These are phyloP conservation scores for Rhyacophila evoluta DNA, from an alignment of 2,888 invertebrate genomes.

Conservation along the genomic window DNA sequence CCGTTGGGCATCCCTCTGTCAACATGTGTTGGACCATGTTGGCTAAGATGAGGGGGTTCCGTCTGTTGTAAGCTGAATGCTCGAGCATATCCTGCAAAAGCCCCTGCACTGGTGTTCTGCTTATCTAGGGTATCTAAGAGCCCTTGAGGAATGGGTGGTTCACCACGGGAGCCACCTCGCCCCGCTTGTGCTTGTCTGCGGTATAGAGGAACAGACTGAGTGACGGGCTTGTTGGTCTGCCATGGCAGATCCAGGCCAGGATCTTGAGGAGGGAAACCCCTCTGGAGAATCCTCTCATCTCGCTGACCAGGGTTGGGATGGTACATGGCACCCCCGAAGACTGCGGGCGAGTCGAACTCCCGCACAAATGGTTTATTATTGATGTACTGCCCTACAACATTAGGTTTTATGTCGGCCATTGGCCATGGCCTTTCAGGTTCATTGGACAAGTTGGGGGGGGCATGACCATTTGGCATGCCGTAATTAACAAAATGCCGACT, in stretches of 20 bases:
- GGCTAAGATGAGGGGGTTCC: conserved; percentile 55
- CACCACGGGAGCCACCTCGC: conserved; percentile 55
- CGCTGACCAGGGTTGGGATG: conserved; percentile 45
- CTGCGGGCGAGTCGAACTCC: conserved; percentile 50
- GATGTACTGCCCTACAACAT: conserved; percentile 49
- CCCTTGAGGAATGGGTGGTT: conserved; percentile 43
- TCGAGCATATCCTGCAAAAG: conserved; percentile 60
- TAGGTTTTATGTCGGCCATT: conserved; percentile 46
- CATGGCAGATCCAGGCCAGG: conserved; percentile 53
- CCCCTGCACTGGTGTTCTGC: conserved; percentile 56
- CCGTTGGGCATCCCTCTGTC: conserved; percentile 51
- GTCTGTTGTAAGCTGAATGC: conserved; percentile 60
- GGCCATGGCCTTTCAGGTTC: conserved; percentile 49
- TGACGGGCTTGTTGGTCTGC: conserved; percentile 55
- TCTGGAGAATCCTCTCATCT: conserved; percentile 52
- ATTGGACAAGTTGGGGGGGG: conserved; percentile 31
- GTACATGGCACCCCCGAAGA: conserved; percentile 41
- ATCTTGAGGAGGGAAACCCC: conserved; percentile 56
- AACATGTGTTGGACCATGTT: conserved; percentile 47
- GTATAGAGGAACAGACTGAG: conserved; percentile 66
- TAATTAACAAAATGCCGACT: conserved; percentile 45
- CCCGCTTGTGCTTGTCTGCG: conserved; percentile 65
- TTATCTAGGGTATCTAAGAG: conserved; percentile 56
- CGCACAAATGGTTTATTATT: conserved; percentile 51
- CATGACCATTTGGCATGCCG: conserved; percentile 51